Conservation (phyloP, 2,113 vertebrate species). For the Stomatorhinus ivindoensis region DNA sequence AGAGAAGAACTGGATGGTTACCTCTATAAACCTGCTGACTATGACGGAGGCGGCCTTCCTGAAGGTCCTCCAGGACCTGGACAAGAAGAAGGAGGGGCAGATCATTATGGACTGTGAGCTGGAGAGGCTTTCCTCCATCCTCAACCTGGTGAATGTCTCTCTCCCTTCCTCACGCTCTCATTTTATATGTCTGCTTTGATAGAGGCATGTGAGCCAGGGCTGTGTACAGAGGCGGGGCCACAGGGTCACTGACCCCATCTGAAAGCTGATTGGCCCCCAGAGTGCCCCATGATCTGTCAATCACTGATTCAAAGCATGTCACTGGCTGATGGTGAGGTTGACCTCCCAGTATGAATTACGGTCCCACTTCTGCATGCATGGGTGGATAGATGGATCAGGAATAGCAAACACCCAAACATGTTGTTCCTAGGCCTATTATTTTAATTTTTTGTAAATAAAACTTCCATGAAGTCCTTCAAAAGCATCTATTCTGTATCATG, state of each 20-base stretch:
- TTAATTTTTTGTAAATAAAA: background rate
- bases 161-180: background rate
- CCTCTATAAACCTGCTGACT: slow-evolving; percentile 83
- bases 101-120: slow-evolving; percentile 89
- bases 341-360: background rate
- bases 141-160: slow-evolving; percentile 73
- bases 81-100: slow-evolving; percentile 83
- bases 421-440: background rate
- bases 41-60: slow-evolving; percentile 80
- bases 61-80: slow-evolving; percentile 81
- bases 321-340: background rate
- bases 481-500: background rate
- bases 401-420: background rate
- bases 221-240: background rate
- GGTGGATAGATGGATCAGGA: background rate
- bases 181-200: background rate
- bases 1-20: slow-evolving; percentile 88
- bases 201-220: background rate
- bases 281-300: background rate
- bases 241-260: background rate
- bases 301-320: background rate
- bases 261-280: background rate
- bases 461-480: background rate
- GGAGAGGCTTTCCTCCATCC: slow-evolving; percentile 78
- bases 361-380: background rate